Evolutionary conservation across 2,888 invertebrate species (phyloP).

Genomic region (Dinocampus coccinellae): DNA sequence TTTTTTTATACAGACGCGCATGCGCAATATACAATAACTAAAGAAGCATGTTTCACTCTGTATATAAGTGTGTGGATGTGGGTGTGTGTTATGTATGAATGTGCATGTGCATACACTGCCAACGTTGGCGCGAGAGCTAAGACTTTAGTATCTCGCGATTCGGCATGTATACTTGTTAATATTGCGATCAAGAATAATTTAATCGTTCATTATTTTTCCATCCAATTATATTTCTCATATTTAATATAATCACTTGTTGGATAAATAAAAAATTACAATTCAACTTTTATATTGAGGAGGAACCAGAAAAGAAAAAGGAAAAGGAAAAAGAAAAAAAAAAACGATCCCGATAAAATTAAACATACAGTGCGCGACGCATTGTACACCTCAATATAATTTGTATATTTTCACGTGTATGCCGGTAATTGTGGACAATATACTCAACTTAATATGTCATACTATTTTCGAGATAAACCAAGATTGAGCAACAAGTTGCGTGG

Average conservation of each 20-base stretch:
- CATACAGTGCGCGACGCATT: too few relatives aligned
- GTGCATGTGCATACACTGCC: too few relatives aligned
- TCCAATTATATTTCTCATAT: background rate
- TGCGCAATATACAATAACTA: too few relatives aligned
- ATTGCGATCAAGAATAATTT: background rate
- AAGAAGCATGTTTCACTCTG: too few relatives aligned
- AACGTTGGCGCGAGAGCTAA: too few relatives aligned
- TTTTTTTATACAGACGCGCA: too few relatives aligned
- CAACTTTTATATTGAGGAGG: background rate
- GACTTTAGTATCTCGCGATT: background rate
- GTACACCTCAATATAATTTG: background rate
- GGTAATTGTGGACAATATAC: background rate
- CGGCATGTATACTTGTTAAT: background rate
- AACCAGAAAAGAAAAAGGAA: too few relatives aligned
- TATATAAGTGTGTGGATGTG: too few relatives aligned
- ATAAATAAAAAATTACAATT: background rate
- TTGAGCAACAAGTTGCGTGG: slow-evolving; percentile 62
- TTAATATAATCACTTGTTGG: background rate
- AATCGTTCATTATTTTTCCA: background rate
- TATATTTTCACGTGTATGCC: slow-evolving; percentile 9
- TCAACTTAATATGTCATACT: slow-evolving; percentile 59
- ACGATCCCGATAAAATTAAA: too few relatives aligned
- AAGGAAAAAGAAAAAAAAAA: slow-evolving; percentile 3
- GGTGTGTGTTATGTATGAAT: too few relatives aligned
- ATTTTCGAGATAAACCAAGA: slow-evolving; percentile 63